phyloP scores from a whole-genome alignment of 2,888 invertebrate species.

The Macropis europaea region DNA sequence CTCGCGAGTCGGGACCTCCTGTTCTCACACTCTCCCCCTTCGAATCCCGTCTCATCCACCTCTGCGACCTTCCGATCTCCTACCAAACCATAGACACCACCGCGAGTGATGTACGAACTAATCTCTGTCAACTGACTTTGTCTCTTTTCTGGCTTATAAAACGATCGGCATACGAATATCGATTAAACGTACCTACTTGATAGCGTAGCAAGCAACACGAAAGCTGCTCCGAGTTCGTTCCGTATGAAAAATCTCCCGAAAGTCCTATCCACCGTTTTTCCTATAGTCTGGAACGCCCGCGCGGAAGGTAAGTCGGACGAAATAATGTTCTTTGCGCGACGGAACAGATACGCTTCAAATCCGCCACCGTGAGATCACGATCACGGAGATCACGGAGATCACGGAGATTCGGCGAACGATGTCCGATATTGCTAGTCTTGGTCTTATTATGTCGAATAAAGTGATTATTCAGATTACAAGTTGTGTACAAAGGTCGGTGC shows the following conservation, averaged over 20 bases:
- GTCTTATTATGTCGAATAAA: constrained; percentile 41
- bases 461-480: constrained; percentile 22
- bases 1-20: constrained; percentile 5
- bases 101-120: constrained; percentile 8
- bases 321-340: background rate
- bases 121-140: constrained; percentile 31
- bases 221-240: constrained; percentile 8
- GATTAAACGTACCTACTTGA: constrained; percentile 42
- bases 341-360: background rate
- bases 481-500: background rate
- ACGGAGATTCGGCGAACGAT: too few species aligned
- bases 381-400: too few species aligned
- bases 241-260: background rate
- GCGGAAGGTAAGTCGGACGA: constrained; percentile 12
- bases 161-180: constrained; percentile 23
- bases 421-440: constrained; percentile 3
- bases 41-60: background rate
- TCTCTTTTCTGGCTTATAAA: constrained; percentile 42
- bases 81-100: background rate
- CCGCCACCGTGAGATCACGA: background rate
- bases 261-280: background rate
- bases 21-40: background rate
- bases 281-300: background rate
- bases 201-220: constrained; percentile 20
- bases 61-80: background rate